These are phyloP conservation scores for Thalpophila matura DNA, from an alignment of 2,888 invertebrate species.

Conservation along the genomic window DNA sequence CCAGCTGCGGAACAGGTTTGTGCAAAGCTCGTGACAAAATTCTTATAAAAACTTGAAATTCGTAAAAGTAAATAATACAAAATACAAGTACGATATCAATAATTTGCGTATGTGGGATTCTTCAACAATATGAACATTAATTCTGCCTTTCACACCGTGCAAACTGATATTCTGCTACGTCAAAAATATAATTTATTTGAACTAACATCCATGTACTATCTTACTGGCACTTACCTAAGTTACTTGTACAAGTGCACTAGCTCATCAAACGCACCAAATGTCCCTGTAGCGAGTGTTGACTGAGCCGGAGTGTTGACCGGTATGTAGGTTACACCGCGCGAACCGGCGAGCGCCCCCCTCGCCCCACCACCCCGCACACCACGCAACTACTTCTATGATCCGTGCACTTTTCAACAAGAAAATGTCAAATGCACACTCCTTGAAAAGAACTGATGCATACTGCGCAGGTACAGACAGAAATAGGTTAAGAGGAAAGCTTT, in stretches of 20 bases:
- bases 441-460: constrained; percentile 36
- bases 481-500: constrained; percentile 53
- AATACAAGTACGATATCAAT: not conserved
- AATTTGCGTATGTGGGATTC: not conserved
- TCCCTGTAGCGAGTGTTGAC: constrained; percentile 91
- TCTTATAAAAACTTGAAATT: not conserved
- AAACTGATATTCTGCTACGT: not conserved
- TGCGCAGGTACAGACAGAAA: constrained; percentile 49
- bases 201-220: constrained; percentile 1
- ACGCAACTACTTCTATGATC: constrained; percentile 87
- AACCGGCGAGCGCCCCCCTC: constrained; percentile 77
- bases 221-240: constrained; percentile 43
- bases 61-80: not conserved
- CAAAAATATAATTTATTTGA: too few species aligned
- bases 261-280: constrained; percentile 83
- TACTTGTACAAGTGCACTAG: constrained; percentile 77
- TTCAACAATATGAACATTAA: not conserved
- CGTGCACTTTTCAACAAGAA: constrained; percentile 87
- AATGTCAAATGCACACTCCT: constrained; percentile 83
- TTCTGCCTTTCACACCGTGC: not conserved
- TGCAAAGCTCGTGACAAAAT: constrained; percentile 9
- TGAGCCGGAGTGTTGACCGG: constrained; percentile 91
- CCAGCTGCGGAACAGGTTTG: constrained; percentile 55
- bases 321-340: constrained; percentile 90
- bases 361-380: constrained; percentile 67